phyloP scores from a whole-genome alignment of 1,140 invertebrate genomes.

The Papilio helenus region DNA sequence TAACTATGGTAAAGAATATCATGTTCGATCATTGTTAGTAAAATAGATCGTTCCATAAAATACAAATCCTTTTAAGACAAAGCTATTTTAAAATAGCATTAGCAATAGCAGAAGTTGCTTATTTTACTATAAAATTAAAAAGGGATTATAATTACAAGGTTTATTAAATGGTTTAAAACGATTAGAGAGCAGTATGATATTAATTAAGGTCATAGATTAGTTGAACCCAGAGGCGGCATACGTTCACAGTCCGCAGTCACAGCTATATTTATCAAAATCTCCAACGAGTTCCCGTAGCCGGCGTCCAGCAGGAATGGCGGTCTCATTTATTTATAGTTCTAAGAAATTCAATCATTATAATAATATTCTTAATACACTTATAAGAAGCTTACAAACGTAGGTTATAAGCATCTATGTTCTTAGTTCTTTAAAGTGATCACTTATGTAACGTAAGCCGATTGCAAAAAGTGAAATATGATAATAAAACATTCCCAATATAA shows the following conservation, averaged over 20 bases:
- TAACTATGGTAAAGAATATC: too few species aligned
- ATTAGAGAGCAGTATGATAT: not conserved
- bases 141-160: not conserved
- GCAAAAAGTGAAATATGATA: too few species aligned
- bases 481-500: too few species aligned
- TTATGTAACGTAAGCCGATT: too few species aligned
- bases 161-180: not conserved
- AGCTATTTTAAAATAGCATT: too few species aligned
- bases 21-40: too few species aligned
- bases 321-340: constrained; percentile 31
- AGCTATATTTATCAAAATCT: constrained; percentile 29
- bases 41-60: too few species aligned
- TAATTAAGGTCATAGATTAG: constrained; percentile 33
- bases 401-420: not conserved
- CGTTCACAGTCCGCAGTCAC: constrained; percentile 32
- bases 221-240: constrained; percentile 13
- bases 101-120: too few species aligned
- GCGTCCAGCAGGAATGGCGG: constrained; percentile 19
- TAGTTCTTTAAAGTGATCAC: not conserved
- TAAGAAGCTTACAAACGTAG: not conserved
- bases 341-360: not conserved
- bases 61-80: too few species aligned
- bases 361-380: not conserved
- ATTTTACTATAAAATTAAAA: too few species aligned
- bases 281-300: constrained; percentile 27